A percentile compares a stretch with the other conserved stretches of the same genome.
These are phyloP conservation scores for Hypanus sabinus DNA, from an alignment of 2,113 vertebrate species.

Conservation along the genomic window DNA sequence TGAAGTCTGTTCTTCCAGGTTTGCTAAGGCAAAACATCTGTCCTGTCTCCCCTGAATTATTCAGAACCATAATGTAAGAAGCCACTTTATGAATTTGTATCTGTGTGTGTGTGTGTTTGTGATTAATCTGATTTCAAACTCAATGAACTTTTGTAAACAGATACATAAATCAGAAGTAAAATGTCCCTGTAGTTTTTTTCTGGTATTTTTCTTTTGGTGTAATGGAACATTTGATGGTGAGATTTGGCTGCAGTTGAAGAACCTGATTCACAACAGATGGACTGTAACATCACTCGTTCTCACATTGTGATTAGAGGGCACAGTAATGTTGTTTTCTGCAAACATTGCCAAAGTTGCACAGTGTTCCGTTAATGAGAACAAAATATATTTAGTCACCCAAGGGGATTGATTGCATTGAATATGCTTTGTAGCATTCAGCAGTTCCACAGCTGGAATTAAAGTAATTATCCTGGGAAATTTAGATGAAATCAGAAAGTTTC, in stretches of 20 bases:
- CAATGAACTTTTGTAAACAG: background rate
- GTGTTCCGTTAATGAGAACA: background rate
- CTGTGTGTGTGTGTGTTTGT: background rate
- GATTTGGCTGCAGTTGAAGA: conserved; percentile 21
- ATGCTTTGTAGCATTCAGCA: background rate
- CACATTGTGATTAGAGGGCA: background rate
- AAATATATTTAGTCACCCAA: background rate
- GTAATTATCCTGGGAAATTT: background rate
- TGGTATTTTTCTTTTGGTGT: background rate
- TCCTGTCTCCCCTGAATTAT: background rate
- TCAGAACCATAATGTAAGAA: background rate
- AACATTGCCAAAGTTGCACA: background rate
- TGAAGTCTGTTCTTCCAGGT: background rate
- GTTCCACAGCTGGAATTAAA: background rate
- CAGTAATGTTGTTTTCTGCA: background rate
- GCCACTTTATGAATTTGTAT: background rate
- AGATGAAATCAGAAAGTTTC: background rate
- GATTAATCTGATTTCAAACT: background rate
- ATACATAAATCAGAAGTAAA: background rate
- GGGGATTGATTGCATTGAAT: background rate
- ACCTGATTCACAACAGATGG: conserved; percentile 16
- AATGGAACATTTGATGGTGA: conserved; percentile 11
- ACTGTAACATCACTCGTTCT: background rate
- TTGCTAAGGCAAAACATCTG: background rate
- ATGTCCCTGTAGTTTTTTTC: background rate